Base-by-base conservation (phyloP, 2,113 vertebrate genomes). In the Oplegnathus fasciatus region DNA sequence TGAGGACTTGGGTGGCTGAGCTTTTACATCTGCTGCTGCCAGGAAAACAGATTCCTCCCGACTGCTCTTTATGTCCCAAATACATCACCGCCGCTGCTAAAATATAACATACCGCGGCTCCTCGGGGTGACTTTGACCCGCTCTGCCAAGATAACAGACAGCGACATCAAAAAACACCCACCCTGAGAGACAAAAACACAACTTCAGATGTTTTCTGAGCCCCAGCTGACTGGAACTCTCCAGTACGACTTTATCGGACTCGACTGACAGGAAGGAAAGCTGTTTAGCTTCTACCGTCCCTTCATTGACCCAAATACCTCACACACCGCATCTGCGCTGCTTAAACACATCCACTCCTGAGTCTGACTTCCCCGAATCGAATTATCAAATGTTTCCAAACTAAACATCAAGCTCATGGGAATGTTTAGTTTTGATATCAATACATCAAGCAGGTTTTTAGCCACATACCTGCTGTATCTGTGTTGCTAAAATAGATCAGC, bases 341-440 rank as follows among this genome's bases (percentile, higher is more conserved):
- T 34, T 34, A 66, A 83, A 73, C 73, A 73, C 69, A 24, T 60
- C 66, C 46, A 68, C n/a, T 74, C 44, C 65, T 30, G 40, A 8
- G 20, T 26, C 22, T 9, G 34, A 9, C 9, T 60, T 65, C 74
- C 46, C 68, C 7, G 61, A 86, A 48, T 55, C 48, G 0, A n/a
- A n/a, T 37, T 70, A 70, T 89, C 82, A 68, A 6, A 55, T 20
- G 70, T 78, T 70, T 58, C 26, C 64, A 81, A 84, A 82, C 68
- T 3, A 3, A 71, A 54, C 26, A 14, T 28, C 22, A 26, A 2
- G 55, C 81, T 28, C 62, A 15, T 0, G 28, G 48, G 54, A 58
- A 15, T 17, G 62, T 71, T 85, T 71, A 50, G 20, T 17, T 52
- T 46, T 52, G 26, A 68, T 52, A 58, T 68, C 48, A 8, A 0